Evolutionary conservation across 2,797 vertebrate species (phyloP), one percentile per base, ranked within the genome.

Genomic region (Ispidina lecontei): DNA sequence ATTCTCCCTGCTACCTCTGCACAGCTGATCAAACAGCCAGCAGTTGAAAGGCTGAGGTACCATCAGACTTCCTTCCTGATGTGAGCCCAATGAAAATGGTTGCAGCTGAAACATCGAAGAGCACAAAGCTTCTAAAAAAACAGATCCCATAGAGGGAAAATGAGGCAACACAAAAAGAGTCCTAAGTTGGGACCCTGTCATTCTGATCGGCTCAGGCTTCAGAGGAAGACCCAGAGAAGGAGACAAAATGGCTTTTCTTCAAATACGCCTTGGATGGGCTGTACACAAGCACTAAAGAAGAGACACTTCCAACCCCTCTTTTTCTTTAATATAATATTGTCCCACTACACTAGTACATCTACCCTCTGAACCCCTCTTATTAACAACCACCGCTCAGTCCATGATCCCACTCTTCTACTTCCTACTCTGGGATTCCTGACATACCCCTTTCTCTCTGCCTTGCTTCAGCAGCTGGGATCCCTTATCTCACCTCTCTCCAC

Each of bases 1-100:
- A 91, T 90, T 89, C 60, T 87, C 60, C 8, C 68, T 46, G 28
- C 70, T 81, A 62, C 81, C 74, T 87, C 80, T 64, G 51, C 65
- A 68, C 94, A 96, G 91, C 96, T 96, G 95, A 94, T 91, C 94
- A 96, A 95, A 96, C 88, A 97, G 69, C 8, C 0, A 0, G 39
- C 0, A 8, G 79, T 69, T 91, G 94, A 95, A 94, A 94, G 83
- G 71, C 58, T 82, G 77, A 59, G 73, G 62, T 16, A 39, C 58
- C 4, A 4, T 77, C 60, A 59, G 68, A 58, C 71, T 93, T 95
- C 87, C 95, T 95, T 76, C 26, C 37, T 84, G 73, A 72, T 55
- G 70, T 0, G 10, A 51, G 51, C 4, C 1, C 33, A 63, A 91
- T 89, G 85, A 89, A 93, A 83, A 74, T 28, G 41, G 15, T 59